These are phyloP conservation scores for Drosophila recens DNA, from an alignment of 2,888 invertebrate species.

Conservation along the genomic window DNA sequence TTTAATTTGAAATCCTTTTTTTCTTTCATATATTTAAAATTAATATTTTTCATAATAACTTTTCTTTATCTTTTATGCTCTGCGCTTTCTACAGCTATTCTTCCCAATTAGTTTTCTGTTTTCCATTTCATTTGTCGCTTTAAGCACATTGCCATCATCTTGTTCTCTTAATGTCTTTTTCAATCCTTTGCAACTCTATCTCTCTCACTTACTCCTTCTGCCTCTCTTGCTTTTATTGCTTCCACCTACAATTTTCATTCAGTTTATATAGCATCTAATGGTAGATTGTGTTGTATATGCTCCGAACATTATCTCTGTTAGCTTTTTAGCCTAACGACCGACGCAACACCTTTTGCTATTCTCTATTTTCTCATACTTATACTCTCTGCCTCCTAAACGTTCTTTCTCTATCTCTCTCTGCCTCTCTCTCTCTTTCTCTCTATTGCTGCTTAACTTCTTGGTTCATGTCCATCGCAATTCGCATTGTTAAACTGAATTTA, in stretches of 20 bases:
- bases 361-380: slow-evolving; percentile 20
- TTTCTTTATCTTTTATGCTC: neutral
- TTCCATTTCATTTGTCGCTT: slow-evolving; percentile 23
- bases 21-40: neutral
- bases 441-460: slow-evolving; percentile 21
- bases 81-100: neutral
- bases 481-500: slow-evolving; percentile 76
- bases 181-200: slow-evolving; percentile 63
- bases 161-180: slow-evolving; percentile 40
- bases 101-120: slow-evolving; percentile 16
- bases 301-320: slow-evolving; percentile 64
- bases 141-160: slow-evolving; percentile 10
- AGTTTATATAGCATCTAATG: slow-evolving; percentile 46
- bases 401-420: slow-evolving; percentile 3
- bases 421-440: too few relatives aligned
- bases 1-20: neutral
- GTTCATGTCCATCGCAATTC: slow-evolving; percentile 59
- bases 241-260: slow-evolving; percentile 18
- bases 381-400: neutral
- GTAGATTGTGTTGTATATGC: slow-evolving; percentile 27
- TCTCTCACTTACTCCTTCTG: neutral
- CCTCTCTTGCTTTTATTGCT: neutral
- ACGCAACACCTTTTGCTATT: slow-evolving; percentile 53
- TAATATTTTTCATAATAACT: neutral
- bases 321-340: slow-evolving; percentile 79